phyloP scores from a whole-genome alignment of 2,113 vertebrate genomes.

The Micromys minutus region DNA sequence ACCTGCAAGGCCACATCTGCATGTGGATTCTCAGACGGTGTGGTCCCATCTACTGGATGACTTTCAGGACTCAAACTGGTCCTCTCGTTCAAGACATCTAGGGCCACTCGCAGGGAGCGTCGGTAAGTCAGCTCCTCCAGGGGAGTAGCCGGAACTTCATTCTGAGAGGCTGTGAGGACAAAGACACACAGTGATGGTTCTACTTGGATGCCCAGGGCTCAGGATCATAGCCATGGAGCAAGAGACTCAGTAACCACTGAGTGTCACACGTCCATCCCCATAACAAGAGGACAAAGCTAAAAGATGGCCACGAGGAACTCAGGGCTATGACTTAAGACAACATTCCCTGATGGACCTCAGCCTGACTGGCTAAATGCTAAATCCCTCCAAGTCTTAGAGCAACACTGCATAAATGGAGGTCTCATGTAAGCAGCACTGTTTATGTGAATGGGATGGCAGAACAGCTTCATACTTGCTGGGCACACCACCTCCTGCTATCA shows the following conservation, averaged over 20 bases:
- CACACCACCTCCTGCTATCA: not conserved
- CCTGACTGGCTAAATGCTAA: not conserved
- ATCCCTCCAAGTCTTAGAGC: not conserved
- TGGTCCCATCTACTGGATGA: rapidly evolving
- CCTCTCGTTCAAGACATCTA: conserved; percentile 73
- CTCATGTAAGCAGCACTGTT: not conserved
- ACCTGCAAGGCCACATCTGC: rapidly evolving
- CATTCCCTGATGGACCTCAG: not conserved
- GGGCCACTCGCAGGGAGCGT: conserved; percentile 81
- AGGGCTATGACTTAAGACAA: not conserved
- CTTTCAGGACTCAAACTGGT: rapidly evolving
- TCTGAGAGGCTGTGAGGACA: conserved; percentile 51
- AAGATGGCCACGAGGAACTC: not conserved
- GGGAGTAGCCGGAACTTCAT: rapidly evolving
- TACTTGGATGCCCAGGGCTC: rapidly evolving
- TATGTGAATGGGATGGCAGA: not conserved
- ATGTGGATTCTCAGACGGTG: rapidly evolving
- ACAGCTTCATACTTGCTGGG: not conserved
- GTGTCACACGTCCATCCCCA: not conserved
- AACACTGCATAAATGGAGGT: not conserved
- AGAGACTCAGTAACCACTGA: not conserved
- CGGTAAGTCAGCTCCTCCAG: conserved; percentile 85
- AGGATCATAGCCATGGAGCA: rapidly evolving
- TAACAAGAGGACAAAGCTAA: not conserved
- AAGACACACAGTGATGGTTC: not conserved